Evolutionary conservation across 2,888 invertebrate species (phyloP), one percentile per base, ranked within the genome.

Genomic region (Leucophenga montana): DNA sequence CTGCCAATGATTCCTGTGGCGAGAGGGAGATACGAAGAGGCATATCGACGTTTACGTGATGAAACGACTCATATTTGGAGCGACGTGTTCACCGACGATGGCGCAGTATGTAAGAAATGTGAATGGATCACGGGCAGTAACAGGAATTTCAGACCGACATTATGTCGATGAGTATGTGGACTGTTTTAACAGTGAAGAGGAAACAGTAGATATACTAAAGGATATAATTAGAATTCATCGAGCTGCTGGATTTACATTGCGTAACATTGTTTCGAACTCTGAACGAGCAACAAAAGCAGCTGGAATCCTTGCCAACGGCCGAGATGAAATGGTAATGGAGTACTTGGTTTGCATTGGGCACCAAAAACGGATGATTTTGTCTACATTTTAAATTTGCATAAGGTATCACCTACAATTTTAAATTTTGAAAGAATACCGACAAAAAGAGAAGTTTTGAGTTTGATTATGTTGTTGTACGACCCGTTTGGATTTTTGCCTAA

Each of bases 1-100:
- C 31, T n/a, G 46, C 20, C 76, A 82, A 57, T 70, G 83, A 3
- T 80, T 83, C 71, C 56, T 84, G 9, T 85, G 82, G 82, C 64
- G 79, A 33, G 14, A 14, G 14, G 14, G 11, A 18, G 20, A 18
- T 16, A 3, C 54, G 22, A 13, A 13, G 3, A 53, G 6, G 53
- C 53, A 3, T n/a, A 9, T 18, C 3, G 53, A 53, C 18, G 18
- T 18, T 54, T 71, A 72, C 56, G 57, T 69, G 18, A 75, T 76
- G 74, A n/a, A n/a, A n/a, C n/a, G n/a, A n/a, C n/a, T n/a, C n/a
- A n/a, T n/a, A n/a, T n/a, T n/a, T n/a, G n/a, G 73, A 14, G 74
- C 76, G 20, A 71, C 68, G 11, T 76, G 73, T 61, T 73, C 75
- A 16, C 73, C 56, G 18, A 53, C 53, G 3, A 53, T 53, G 22